These are phyloP conservation scores for Centruroides sculpturatus DNA, from an alignment of 1,140 invertebrate species.

Conservation along the genomic window DNA sequence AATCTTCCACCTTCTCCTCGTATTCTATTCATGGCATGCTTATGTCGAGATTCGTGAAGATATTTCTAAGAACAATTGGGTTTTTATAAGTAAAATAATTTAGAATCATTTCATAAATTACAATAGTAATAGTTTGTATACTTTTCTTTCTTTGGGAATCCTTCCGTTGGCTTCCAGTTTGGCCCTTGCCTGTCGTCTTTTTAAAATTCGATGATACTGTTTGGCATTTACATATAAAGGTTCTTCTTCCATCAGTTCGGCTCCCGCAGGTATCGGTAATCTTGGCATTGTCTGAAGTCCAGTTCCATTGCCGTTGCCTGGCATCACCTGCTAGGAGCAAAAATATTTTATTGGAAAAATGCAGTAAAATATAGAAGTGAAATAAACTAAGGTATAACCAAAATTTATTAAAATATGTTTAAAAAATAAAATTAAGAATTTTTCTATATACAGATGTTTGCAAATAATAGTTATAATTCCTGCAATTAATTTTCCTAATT, in stretches of 20 bases:
- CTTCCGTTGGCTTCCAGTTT: conserved; percentile 82
- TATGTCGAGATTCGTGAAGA: conserved; percentile 93
- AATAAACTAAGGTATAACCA: neutral
- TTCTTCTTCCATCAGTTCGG: conserved; percentile 75
- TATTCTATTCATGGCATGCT: conserved; percentile 94
- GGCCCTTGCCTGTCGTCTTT: conserved; percentile 72
- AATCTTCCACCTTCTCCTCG: conserved; percentile 93
- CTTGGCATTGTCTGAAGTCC: conserved; percentile 20
- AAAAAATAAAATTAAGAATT: no score
- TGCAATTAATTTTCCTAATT: no score
- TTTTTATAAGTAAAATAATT: no score
- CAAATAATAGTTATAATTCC: no score
- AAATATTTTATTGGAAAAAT: no score
- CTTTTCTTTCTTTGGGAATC: conserved; percentile 89
- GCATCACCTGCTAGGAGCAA: no score
- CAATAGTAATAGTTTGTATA: conserved; percentile 28
- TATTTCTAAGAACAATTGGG: conserved; percentile 61
- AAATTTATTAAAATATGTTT: no score
- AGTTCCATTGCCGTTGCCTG: no score
- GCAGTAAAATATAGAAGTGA: conserved; percentile 7
- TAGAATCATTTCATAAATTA: neutral
- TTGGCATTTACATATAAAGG: conserved; percentile 98
- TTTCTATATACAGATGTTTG: no score
- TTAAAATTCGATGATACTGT: conserved; percentile 86
- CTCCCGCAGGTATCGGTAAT: conserved; percentile 42